These are phyloP conservation scores for Syngnathus acus DNA, from an alignment of 2,797 vertebrate genomes.

Conservation along the genomic window DNA sequence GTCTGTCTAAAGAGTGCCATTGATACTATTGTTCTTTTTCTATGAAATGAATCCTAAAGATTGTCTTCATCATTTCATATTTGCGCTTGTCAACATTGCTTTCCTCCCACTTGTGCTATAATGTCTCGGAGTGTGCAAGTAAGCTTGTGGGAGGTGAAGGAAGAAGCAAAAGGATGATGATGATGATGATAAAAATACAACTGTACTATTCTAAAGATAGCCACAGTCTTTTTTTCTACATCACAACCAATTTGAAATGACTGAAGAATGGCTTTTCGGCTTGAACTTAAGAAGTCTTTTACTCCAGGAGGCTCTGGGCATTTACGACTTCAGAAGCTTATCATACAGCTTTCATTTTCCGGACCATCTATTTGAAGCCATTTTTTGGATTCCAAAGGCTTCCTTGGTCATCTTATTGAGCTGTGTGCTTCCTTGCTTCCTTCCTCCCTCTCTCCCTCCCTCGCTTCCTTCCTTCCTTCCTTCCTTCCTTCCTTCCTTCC, in stretches of 20 bases:
- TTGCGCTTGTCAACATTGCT: not conserved
- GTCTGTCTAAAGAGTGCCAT: too few species aligned
- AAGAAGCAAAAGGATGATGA: conserved; percentile 31
- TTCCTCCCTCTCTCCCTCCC: too few species aligned
- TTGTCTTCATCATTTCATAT: not conserved
- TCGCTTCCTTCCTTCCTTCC: too few species aligned
- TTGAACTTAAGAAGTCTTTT: not conserved
- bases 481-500: too few species aligned
- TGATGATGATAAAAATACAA: conserved; percentile 23
- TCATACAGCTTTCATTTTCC: not conserved
- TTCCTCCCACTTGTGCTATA: conserved; percentile 6
- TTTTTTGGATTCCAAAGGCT: too few species aligned
- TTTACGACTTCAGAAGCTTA: too few species aligned
- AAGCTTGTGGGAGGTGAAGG: conserved; percentile 33
- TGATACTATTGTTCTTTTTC: not conserved
- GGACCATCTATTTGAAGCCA: too few species aligned
- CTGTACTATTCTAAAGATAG: conserved; percentile 22
- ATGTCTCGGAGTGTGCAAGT: conserved; percentile 19
- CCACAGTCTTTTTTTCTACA: not conserved
- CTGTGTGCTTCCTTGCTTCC: too few species aligned
- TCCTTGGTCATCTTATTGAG: too few species aligned
- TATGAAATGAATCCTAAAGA: not conserved
- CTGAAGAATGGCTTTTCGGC: not conserved
- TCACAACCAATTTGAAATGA: not conserved
- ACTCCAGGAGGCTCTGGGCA: not conserved